A percentile compares a stretch with the other conserved stretches of the same genome.
Evolutionary conservation across 2,113 vertebrate genomes (phyloP).

Genomic region (Gracilinanus agilis): DNA sequence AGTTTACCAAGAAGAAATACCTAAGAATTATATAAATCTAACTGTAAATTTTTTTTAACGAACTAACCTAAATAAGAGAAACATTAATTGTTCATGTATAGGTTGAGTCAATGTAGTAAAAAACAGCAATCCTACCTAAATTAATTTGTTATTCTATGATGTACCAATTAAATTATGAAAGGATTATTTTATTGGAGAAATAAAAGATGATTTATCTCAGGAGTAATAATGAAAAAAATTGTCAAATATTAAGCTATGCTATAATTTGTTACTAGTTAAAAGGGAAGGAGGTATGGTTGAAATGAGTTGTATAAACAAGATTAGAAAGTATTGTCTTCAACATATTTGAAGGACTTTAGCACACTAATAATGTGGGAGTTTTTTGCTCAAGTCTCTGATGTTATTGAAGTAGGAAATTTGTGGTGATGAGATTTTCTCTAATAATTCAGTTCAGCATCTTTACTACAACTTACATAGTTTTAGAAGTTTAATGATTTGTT

Average conservation of each 20-base stretch:
- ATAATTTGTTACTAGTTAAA: background rate
- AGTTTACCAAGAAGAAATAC: background rate
- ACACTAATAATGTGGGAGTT: background rate
- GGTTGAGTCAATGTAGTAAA: background rate
- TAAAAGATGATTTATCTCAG: background rate
- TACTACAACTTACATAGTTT: background rate
- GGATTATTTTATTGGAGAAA: background rate
- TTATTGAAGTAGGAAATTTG: background rate
- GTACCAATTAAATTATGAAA: background rate
- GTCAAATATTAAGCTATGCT: background rate
- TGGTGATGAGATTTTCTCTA: background rate
- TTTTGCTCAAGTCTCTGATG: background rate
- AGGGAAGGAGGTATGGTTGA: background rate
- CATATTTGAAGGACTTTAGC: background rate
- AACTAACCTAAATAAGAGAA: background rate
- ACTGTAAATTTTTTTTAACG: too few species aligned
- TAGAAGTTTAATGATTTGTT: background rate
- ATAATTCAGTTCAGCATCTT: background rate
- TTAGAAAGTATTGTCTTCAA: background rate
- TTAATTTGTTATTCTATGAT: background rate
- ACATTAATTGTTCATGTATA: background rate
- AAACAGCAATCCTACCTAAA: background rate
- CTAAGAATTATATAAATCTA: background rate
- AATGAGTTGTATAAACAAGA: conserved; percentile 16
- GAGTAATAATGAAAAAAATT: background rate